These are phyloP conservation scores for Umimayanthus chanpuru DNA, from an alignment of 92 coral and sea anemone species.

Conservation along the genomic window DNA sequence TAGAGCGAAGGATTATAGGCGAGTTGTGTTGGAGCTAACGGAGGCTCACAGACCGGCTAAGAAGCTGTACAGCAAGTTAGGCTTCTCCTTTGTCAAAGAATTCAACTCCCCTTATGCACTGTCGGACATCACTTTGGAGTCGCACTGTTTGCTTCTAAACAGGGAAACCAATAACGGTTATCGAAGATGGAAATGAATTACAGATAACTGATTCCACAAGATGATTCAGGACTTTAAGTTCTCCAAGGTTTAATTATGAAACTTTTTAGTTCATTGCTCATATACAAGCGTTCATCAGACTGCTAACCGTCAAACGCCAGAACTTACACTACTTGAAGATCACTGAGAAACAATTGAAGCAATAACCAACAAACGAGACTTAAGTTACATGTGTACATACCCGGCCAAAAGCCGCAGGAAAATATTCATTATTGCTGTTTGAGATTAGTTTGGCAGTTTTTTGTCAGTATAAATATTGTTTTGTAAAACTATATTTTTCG, in stretches of 20 bases:
- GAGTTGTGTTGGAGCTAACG: conserved; percentile 72
- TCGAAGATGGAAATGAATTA: neutral
- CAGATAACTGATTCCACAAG: neutral
- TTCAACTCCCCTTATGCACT: conserved; percentile 55
- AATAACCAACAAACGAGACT: neutral
- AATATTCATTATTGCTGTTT: too few species aligned
- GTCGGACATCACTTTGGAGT: conserved; percentile 64
- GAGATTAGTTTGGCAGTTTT: neutral
- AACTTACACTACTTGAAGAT: too few species aligned
- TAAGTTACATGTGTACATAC: too few species aligned
- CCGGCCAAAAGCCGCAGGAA: too few species aligned
- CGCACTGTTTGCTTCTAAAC: conserved; percentile 51
- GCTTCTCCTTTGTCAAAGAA: conserved; percentile 57
- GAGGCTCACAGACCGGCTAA: conserved; percentile 78
- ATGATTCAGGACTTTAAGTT: too few species aligned
- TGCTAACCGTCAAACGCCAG: neutral
- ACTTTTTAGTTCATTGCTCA: too few species aligned
- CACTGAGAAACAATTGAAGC: too few species aligned
- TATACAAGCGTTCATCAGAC: neutral
- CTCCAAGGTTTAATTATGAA: too few species aligned
- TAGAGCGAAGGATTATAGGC: conserved; percentile 56
- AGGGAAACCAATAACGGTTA: conserved; percentile 3
- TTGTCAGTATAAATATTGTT: neutral
- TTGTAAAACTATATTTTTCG: neutral
- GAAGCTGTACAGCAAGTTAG: conserved; percentile 69